These are phyloP conservation scores for Climacteris rufus DNA, from an alignment of 2,113 vertebrate genomes.

Conservation along the genomic window DNA sequence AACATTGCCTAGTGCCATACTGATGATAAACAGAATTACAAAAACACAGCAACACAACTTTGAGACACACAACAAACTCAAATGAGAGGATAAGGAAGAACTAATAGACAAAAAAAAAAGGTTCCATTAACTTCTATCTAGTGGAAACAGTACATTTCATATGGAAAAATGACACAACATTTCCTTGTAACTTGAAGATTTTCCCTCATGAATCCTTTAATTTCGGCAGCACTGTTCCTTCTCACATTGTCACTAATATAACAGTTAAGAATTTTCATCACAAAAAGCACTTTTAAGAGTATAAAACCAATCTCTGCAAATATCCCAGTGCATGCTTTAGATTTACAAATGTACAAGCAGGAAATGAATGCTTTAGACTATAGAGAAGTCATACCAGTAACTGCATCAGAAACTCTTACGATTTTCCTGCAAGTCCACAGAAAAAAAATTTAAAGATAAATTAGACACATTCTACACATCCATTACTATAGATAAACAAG, in stretches of 20 bases:
- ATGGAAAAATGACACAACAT: background rate
- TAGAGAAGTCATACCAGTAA: background rate
- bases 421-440: background rate
- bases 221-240: background rate
- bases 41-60: background rate
- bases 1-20: background rate
- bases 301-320: background rate
- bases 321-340: background rate
- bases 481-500: background rate
- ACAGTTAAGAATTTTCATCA: background rate
- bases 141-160: rapidly evolving
- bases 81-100: background rate
- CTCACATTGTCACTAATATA: background rate
- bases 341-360: background rate
- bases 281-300: background rate
- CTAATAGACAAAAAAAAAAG: background rate
- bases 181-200: background rate
- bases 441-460: background rate
- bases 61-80: background rate
- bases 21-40: background rate
- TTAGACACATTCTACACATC: background rate
- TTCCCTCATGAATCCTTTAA: background rate
- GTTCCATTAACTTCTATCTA: background rate
- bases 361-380: background rate
- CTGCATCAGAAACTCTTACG: background rate